Evolutionary conservation across 1,140 invertebrate species (phyloP).

Genomic region (Caenorhabditis tropicalis): DNA sequence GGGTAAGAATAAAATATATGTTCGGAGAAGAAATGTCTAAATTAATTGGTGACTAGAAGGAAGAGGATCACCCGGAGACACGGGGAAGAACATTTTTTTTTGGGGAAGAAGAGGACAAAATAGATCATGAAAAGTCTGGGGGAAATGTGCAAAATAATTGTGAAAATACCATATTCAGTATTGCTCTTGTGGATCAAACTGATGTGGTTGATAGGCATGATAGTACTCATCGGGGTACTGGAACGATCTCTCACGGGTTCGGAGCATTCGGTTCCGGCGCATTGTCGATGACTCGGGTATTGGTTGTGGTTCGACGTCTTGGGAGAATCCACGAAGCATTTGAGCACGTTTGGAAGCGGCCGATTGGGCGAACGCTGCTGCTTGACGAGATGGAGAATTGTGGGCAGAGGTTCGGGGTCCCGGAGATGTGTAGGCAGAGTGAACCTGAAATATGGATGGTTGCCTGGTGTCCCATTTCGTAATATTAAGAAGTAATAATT

Average conservation of each 20-base stretch:
- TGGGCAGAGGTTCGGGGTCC: slow-evolving; percentile 35
- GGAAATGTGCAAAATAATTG: too few relatives aligned
- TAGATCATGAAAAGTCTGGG: neutral
- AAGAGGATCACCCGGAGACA: slow-evolving; percentile 2
- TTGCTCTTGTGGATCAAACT: slow-evolving; percentile 21
- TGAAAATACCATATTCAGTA: too few relatives aligned
- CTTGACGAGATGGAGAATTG: slow-evolving; percentile 27
- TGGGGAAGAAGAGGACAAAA: neutral
- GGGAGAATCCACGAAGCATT: slow-evolving; percentile 61
- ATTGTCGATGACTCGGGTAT: neutral
- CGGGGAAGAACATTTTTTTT: neutral
- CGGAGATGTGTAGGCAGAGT: slow-evolving; percentile 31
- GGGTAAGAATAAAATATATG: neutral
- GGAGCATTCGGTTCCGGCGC: slow-evolving; percentile 15
- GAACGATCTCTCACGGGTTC: neutral
- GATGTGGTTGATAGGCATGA: slow-evolving; percentile 33
- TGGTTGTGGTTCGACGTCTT: slow-evolving; percentile 51
- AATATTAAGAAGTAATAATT: too few relatives aligned
- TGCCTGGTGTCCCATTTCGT: too few relatives aligned
- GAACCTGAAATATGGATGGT: slow-evolving; percentile 27
- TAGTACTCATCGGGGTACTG: slow-evolving; percentile 45
- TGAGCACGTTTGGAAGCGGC: slow-evolving; percentile 48
- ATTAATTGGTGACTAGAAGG: neutral
- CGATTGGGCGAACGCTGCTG: neutral
- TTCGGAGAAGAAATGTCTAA: neutral